Evolutionary conservation across 2,888 invertebrate species (phyloP).

Genomic region (Hemistola chrysoprasaria): DNA sequence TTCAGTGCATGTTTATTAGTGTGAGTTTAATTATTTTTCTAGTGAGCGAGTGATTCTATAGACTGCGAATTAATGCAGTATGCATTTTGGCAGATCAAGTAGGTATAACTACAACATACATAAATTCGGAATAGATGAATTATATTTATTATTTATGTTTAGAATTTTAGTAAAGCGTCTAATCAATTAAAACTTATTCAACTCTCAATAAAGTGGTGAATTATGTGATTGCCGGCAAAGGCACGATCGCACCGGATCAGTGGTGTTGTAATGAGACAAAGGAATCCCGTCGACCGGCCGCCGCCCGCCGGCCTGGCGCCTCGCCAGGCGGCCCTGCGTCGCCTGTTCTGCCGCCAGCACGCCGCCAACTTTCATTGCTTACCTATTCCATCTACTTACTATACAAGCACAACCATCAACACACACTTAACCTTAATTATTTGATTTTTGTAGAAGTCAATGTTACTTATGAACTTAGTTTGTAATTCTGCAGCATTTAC

Average conservation of each 20-base stretch:
- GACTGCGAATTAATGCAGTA: conserved; percentile 13
- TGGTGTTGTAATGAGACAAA: conserved; percentile 75
- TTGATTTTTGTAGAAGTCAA: neutral
- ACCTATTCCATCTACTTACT: conserved; percentile 26
- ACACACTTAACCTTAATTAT: conserved; percentile 17
- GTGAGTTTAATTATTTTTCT: conserved; percentile 19
- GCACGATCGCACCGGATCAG: conserved; percentile 30
- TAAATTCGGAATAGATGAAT: no score
- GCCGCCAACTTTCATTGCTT: conserved; percentile 51
- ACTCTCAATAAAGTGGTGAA: conserved; percentile 14
- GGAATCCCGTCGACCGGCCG: conserved; percentile 77
- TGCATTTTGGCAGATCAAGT: neutral
- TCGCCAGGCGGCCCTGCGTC: conserved; percentile 79
- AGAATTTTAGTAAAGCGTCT: no score
- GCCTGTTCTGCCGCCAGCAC: conserved; percentile 69
- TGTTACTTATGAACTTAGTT: no score
- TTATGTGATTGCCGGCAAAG: conserved; percentile 2
- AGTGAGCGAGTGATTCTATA: conserved; percentile 17
- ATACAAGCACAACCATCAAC: conserved; percentile 4
- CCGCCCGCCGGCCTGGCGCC: conserved; percentile 82
- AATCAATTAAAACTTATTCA: no score
- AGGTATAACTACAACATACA: no score
- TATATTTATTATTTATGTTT: neutral
- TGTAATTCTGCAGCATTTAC: no score
- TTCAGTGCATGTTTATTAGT: conserved; percentile 20